These are phyloP conservation scores for Carettochelys insculpta DNA, from an alignment of 2,113 vertebrate genomes.

Conservation along the genomic window DNA sequence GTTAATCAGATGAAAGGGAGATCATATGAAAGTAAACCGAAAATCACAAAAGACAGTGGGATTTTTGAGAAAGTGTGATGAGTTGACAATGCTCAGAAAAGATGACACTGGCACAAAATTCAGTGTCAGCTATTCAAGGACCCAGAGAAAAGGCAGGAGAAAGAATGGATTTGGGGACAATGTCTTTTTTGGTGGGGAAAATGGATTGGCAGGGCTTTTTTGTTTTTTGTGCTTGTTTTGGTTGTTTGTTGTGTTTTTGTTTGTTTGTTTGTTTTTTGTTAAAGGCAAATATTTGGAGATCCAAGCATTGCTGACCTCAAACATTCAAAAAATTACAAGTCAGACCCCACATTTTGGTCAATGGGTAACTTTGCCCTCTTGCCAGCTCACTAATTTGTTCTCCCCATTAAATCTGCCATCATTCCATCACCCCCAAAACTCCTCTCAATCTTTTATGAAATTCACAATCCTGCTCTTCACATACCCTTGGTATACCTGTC, in stretches of 20 bases:
- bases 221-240: too few species aligned
- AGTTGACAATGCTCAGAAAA: neutral
- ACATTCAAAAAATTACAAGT: neutral
- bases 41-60: neutral
- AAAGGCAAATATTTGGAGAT: neutral
- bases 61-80: neutral
- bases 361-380: neutral
- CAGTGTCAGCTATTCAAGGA: too few species aligned
- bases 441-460: neutral
- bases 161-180: too few species aligned
- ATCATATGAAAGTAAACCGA: neutral
- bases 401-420: too few species aligned
- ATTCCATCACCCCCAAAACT: too few species aligned
- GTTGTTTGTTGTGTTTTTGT: too few species aligned
- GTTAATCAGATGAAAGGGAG: neutral
- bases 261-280: too few species aligned
- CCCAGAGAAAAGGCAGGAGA: too few species aligned
- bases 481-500: neutral
- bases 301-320: neutral
- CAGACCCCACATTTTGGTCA: neutral
- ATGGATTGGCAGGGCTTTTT: neutral
- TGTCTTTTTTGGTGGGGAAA: too few species aligned
- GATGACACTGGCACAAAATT: neutral
- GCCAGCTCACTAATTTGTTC: neutral
- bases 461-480: neutral